Conservation (phyloP, 2,888 invertebrate genomes). For the Synergus umbraculus region DNA sequence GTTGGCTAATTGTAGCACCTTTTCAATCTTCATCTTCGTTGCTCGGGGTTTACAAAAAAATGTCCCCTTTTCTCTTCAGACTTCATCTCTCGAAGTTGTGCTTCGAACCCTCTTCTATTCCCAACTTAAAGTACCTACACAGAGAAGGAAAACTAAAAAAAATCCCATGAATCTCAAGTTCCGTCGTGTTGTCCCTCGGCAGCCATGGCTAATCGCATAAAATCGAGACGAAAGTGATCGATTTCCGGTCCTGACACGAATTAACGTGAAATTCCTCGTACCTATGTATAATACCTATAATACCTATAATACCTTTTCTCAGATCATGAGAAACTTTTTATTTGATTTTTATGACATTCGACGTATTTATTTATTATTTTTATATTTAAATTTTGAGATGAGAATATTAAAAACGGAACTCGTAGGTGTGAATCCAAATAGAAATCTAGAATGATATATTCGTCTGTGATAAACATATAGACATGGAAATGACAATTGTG, state of each 20-base stretch:
- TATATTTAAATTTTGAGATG: background rate
- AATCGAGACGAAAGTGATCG: constrained; percentile 69
- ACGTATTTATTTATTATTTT: background rate
- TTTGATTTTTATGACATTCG: no score
- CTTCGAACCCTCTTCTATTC: constrained; percentile 43
- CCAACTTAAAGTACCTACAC: constrained; percentile 25
- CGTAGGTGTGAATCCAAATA: background rate
- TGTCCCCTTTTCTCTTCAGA: constrained; percentile 18
- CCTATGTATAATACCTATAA: no score
- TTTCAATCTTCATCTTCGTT: constrained; percentile 39
- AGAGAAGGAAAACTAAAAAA: constrained; percentile 47
- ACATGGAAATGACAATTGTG: background rate
- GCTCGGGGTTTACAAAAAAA: constrained; percentile 30
- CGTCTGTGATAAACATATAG: background rate
- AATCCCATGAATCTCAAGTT: constrained; percentile 63
- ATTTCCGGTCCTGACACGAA: constrained; percentile 59
- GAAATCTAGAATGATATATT: background rate
- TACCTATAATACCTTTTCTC: background rate
- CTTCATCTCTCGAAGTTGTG: constrained; percentile 21
- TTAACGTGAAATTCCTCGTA: constrained; percentile 56
- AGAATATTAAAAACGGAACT: constrained; percentile 24
- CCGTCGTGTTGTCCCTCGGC: constrained; percentile 53
- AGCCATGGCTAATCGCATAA: constrained; percentile 64
- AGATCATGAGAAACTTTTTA: background rate
- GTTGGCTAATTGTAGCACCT: constrained; percentile 38